Conservation (phyloP, 2,113 vertebrate species). For the Opisthocomus hoazin region DNA sequence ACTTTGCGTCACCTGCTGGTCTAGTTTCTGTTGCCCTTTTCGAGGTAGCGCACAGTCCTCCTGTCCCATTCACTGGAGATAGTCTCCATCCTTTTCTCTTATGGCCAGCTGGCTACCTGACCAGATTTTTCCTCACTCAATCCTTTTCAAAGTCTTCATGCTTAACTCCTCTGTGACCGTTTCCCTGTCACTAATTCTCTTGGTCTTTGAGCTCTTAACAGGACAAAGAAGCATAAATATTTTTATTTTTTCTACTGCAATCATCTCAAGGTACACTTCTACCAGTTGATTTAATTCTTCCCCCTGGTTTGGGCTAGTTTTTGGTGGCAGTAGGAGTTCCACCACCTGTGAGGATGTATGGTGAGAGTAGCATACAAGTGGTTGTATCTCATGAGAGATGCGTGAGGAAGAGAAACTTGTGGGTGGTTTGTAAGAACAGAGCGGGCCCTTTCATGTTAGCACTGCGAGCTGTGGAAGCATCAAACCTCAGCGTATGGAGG, state of each 20-base stretch:
- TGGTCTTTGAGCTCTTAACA: neutral
- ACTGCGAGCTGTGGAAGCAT: neutral
- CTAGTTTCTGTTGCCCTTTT: neutral
- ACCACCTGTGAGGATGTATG: neutral
- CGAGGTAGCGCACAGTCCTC: neutral
- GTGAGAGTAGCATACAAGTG: rapidly evolving
- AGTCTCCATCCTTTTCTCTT: neutral
- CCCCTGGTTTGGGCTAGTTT: neutral
- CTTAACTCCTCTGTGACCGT: neutral
- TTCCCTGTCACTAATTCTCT: neutral
- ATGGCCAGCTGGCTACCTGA: neutral
- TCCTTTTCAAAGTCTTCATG: neutral
- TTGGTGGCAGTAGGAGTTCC: neutral
- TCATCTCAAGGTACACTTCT: neutral
- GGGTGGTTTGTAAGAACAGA: neutral
- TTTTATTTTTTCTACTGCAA: neutral
- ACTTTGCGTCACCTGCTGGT: neutral
- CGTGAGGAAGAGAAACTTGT: neutral
- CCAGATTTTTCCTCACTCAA: neutral
- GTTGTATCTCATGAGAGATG: neutral
- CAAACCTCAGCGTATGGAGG: neutral
- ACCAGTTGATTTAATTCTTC: neutral
- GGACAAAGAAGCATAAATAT: neutral
- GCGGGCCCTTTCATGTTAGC: neutral
- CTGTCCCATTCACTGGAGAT: neutral